Evolutionary conservation across 2,113 vertebrate species (phyloP), one percentile per base, ranked within the genome.

Genomic region (Sturnira hondurensis): DNA sequence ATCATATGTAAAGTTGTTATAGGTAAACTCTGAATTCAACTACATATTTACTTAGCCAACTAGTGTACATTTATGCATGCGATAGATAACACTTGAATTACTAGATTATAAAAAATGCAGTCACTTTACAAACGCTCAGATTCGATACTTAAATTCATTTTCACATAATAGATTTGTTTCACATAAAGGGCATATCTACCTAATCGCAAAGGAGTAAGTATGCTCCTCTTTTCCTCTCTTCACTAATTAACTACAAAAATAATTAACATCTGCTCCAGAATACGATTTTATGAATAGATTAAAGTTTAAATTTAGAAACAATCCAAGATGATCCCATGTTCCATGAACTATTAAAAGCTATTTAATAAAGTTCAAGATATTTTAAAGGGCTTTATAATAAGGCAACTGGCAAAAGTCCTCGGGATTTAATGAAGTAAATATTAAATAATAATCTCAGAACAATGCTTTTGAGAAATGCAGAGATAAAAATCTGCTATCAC

Each of bases 221-320:
- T 58, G 43, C 47, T 78, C 74, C n/a, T 83, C 74, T 87, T 87
- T 87, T 22, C 14, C 47, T 33, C n/a, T 73, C 78, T 93, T 52
- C 36, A 80, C 93, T 97, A 97, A 97, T 97, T 97, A 96, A 94
- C 70, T 94, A 11, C 70, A 91, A 96, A 97, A 95, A 97, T 96
- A 96, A 97, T 97, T 96, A 97, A 78, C 82, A 96, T 83, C 67
- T 97, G 89, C 56, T 96, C 77, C 88, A 93, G n/a, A 95, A 96
- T 91, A 89, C 7, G 80, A 67, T 89, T 94, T 97, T 97, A 95
- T 96, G 91, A 97, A 95, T 96, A 96, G 86, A 97, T 97, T 96
- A 84, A 96, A 91, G 93, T 97, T 74, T 87, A 97, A 95, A 94
- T 96, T 96, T 97, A 97, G 97, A 96, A 96, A 92, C 68, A 86